A percentile compares a stretch with the other conserved stretches of the same genome.
These are phyloP conservation scores for Drosophila monieri DNA, from an alignment of 2,888 invertebrate species.

Conservation along the genomic window DNA sequence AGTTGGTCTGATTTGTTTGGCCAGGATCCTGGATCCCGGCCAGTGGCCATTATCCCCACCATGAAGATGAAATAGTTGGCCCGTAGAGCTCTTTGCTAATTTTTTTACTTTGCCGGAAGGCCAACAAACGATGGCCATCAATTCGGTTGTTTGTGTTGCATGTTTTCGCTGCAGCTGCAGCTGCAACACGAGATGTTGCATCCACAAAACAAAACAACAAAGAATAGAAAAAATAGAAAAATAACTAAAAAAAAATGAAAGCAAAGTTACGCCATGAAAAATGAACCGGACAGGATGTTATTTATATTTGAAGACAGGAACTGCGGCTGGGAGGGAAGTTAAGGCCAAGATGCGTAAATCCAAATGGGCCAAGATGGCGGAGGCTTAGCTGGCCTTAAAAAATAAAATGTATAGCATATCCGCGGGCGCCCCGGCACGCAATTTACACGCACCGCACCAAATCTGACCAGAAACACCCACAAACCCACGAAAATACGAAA, in stretches of 20 bases:
- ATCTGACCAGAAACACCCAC: constrained; percentile 46
- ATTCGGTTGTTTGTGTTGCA: constrained; percentile 16
- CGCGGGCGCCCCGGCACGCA: constrained; percentile 33
- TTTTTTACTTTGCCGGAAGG: background rate
- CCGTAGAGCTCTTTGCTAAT: background rate
- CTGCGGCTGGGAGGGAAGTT: background rate
- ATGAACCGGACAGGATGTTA: constrained; percentile 11
- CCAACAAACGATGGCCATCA: constrained; percentile 23
- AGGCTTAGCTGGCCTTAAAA: constrained; percentile 61
- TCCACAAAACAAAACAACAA: background rate
- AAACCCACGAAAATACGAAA: background rate
- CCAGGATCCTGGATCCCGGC: constrained; percentile 10
- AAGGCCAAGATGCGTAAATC: constrained; percentile 53
- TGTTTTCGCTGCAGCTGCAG: constrained; percentile 28
- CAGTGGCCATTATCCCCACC: constrained; percentile 12
- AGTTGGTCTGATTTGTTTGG: constrained; percentile 22
- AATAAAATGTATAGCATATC: constrained; percentile 51
- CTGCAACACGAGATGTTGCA: constrained; percentile 16
- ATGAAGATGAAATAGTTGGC: constrained; percentile 10
- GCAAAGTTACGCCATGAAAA: constrained; percentile 19
- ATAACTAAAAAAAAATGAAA: background rate
- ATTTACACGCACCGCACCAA: constrained; percentile 31
- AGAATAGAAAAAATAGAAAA: background rate
- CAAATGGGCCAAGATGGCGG: constrained; percentile 40
- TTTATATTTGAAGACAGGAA: background rate